Base-by-base conservation (phyloP, 2,797 vertebrate species). In the Fratercula arctica region DNA sequence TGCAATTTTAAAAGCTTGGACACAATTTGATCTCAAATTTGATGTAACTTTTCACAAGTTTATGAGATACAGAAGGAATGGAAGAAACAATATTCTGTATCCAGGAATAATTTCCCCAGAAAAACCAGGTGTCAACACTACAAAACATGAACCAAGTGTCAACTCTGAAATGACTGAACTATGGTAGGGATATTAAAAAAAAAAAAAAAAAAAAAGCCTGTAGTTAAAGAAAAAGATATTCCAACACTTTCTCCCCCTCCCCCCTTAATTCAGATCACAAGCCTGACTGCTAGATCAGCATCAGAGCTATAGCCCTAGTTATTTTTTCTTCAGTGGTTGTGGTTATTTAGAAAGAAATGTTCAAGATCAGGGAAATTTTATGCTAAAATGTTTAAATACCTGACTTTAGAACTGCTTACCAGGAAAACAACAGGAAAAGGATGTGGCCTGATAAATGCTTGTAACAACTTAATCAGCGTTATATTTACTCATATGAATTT, bases 371-470 rank as follows among this genome's bases (percentile, higher is more conserved):
- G 87, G 50, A 80, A 87, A 77, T 85, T 87, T 89, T 78, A 86
- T 35, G 41, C 13, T 92, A 93, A 92, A 93, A 85, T 57, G 9
- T 59, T 85, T 90, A 75, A 92, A 95, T 94, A 87, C 21, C 87
- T 82, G 37, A 45, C 68, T 93, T 93, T 43, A 94, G 67, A 95
- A 85, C 46, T 15, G 12, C 46, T 94, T 92, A 84, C 79, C 76
- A 85, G 92, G 75, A 94, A 97, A 94, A 92, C 26, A 95, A 97
- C 96, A 95, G 96, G 96, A 96, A 96, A 95, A 96, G 96, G 96
- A 97, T 96, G 96, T 96, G 96, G 96, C 92, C 79, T 95, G 82
- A 81, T 93, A 92, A 95, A 93, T 85, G 73, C 69, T 39, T 45
- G 17, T 54, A 72, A 70, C 88, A 89, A 74, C 35, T 85, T 90